Conservation (phyloP, 2,113 vertebrate genomes). For the Hymenochirus boettgeri region DNA sequence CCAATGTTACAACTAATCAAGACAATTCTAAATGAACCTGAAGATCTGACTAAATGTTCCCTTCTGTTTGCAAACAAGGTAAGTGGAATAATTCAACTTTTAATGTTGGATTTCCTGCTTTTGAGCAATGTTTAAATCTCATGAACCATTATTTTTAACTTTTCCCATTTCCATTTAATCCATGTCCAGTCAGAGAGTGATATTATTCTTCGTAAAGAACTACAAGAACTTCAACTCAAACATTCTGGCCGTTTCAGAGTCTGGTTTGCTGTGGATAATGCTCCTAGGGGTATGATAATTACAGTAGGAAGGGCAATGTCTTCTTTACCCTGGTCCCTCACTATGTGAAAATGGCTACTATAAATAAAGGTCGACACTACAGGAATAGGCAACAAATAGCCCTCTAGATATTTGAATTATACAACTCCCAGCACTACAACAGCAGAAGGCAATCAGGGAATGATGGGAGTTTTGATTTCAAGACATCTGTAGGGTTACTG, state of each 20-base stretch:
- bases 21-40: conserved; percentile 60
- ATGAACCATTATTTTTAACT: background rate
- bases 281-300: conserved; percentile 55
- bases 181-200: conserved; percentile 61
- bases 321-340: background rate
- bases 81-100: conserved; percentile 9
- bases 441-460: too few species aligned
- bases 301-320: background rate
- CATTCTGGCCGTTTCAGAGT: conserved; percentile 60
- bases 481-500: too few species aligned
- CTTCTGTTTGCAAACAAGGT: conserved; percentile 74
- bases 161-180: conserved; percentile 7
- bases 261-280: conserved; percentile 67
- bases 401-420: too few species aligned
- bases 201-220: conserved; percentile 62
- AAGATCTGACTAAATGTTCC: conserved; percentile 59
- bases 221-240: conserved; percentile 61
- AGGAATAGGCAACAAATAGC: too few species aligned
- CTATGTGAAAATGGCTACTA: too few species aligned
- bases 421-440: too few species aligned
- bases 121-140: too few species aligned
- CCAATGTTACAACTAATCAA: conserved; percentile 65
- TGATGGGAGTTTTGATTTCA: too few species aligned
- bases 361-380: too few species aligned
- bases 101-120: background rate